Evolutionary conservation across 2,113 vertebrate species (phyloP), one percentile per base, ranked within the genome.

Genomic region (Onychostruthus taczanowskii): DNA sequence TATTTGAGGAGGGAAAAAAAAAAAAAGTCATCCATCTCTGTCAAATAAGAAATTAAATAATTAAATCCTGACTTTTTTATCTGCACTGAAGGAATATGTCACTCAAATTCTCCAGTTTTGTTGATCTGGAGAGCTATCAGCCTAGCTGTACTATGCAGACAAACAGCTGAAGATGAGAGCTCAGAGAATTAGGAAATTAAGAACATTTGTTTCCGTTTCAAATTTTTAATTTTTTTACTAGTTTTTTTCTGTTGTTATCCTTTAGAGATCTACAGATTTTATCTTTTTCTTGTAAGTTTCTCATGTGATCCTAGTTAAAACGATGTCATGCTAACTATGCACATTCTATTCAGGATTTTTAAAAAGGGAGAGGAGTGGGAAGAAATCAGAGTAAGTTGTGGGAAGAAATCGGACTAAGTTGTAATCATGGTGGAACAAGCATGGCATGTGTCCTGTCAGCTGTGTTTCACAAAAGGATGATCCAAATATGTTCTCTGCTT

Each of bases 311-410:
- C 15, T 50, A 47, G n/a, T 35, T 13, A 62, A 16, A 61, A 49
- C 0, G 0, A 52, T 31, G 7, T 33, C 5, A 7, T 35, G 21
- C 6, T 39, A 56, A 84, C 11, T 27, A 9, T 30, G 16, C 1
- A 58, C 18, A 62, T 31, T 56, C 7, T n/a, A 41, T 28, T 49
- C 7, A 49, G 11, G 12, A 67, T 58, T 80, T 64, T 39, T 18
- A 27, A 47, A 73, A 59, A 69, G 7, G 9, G 6, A 52, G 3
- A 22, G 10, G 18, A 89, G 6, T 17, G 21, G 8, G 35, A 78
- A 78, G 33, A 68, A 84, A 58, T 24, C 21, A 58, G 33, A 24
- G 9, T 8, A 5, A 52, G 8, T 7, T 63, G 4, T 46, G 27
- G 11, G 33, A 74, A 78, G 33, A 68, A 83, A 58, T n/a, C 13